phyloP scores from a whole-genome alignment of 2,888 invertebrate genomes.

The Plutella xylostella region DNA sequence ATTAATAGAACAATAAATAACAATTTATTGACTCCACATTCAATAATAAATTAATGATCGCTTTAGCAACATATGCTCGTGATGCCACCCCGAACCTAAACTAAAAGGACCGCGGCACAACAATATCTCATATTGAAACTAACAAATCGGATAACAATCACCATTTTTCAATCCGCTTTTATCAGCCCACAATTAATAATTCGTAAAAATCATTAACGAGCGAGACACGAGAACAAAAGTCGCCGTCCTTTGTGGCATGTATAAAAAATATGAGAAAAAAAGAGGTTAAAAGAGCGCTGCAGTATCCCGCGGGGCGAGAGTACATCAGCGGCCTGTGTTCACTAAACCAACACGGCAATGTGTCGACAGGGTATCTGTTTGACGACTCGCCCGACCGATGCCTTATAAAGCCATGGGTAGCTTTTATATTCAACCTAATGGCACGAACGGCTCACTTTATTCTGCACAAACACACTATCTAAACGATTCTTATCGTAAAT shows the following conservation, averaged over 20 bases:
- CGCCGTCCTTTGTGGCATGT: constrained; percentile 59
- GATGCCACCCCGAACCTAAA: constrained; percentile 22
- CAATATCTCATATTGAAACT: constrained; percentile 22
- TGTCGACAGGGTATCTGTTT: constrained; percentile 41
- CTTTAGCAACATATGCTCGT: neutral
- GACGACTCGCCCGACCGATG: constrained; percentile 14
- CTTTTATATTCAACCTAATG: constrained; percentile 3
- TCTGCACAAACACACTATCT: neutral
- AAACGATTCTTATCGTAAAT: no score
- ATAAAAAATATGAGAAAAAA: constrained; percentile 37
- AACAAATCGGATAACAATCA: constrained; percentile 43
- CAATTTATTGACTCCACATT: constrained; percentile 4
- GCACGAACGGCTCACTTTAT: neutral
- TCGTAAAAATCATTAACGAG: constrained; percentile 67
- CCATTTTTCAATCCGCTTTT: constrained; percentile 62
- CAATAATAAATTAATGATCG: constrained; percentile 1
- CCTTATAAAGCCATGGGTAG: constrained; percentile 8
- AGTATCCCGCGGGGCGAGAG: constrained; percentile 43
- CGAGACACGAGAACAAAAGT: constrained; percentile 65
- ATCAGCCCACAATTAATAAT: constrained; percentile 63
- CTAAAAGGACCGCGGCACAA: constrained; percentile 14
- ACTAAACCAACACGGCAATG: constrained; percentile 59
- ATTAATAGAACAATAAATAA: constrained; percentile 7
- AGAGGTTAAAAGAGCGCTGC: constrained; percentile 30
- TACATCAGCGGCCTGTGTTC: constrained; percentile 23